Evolutionary conservation across 2,888 invertebrate species (phyloP).

Genomic region (Bombylius major): DNA sequence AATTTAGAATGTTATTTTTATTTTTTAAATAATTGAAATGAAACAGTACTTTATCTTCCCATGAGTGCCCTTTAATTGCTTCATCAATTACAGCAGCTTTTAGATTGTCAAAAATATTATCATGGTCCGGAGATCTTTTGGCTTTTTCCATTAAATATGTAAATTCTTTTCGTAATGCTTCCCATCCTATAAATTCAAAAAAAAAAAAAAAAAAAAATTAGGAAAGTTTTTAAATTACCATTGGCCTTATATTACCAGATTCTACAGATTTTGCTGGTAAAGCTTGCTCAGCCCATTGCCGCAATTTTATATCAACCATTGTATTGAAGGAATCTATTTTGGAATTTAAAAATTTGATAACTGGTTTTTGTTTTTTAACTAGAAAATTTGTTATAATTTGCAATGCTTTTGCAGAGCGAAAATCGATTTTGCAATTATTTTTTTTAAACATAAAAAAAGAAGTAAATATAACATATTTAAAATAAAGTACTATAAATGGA

Average conservation of each 20-base stretch:
- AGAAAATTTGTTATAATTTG: too few relatives aligned
- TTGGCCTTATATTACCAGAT: slow-evolving; percentile 40
- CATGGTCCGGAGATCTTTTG: slow-evolving; percentile 57
- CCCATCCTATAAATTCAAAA: slow-evolving; percentile 41
- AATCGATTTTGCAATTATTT: slow-evolving; percentile 28
- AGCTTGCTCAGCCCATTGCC: slow-evolving; percentile 90
- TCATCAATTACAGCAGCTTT: slow-evolving; percentile 81
- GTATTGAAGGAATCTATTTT: slow-evolving; percentile 68
- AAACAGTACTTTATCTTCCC: slow-evolving; percentile 75
- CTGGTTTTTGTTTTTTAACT: too few relatives aligned
- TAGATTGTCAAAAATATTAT: slow-evolving; percentile 79
- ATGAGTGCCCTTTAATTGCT: slow-evolving; percentile 72
- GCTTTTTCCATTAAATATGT: slow-evolving; percentile 54
- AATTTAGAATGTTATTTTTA: not conserved
- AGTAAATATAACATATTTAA: too few relatives aligned
- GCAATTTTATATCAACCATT: slow-evolving; percentile 83
- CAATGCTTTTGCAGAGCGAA: too few relatives aligned
- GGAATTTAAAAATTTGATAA: not conserved
- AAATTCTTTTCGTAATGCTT: slow-evolving; percentile 66
- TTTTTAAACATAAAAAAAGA: slow-evolving; percentile 13
- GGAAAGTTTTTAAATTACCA: not conserved
- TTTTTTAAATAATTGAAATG: too few relatives aligned
- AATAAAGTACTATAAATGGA: too few relatives aligned
- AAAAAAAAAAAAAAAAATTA: slow-evolving; percentile 30
- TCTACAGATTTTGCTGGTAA: slow-evolving; percentile 77